Evolutionary conservation across 1,140 invertebrate species (phyloP).

Genomic region (Zaprionus kolodkinae): DNA sequence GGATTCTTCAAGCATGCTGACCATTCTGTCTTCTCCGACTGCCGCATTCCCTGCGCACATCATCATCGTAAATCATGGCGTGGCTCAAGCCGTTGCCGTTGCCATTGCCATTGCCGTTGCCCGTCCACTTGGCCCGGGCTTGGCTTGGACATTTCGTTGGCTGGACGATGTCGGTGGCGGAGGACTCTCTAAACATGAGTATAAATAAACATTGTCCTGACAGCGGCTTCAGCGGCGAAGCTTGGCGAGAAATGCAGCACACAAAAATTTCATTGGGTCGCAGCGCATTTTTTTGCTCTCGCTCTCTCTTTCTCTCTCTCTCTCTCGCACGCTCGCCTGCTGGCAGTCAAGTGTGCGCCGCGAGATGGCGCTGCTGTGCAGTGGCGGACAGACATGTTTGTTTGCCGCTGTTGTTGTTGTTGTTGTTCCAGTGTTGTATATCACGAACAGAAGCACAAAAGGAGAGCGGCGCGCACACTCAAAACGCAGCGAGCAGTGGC

Average conservation of each 20-base stretch:
- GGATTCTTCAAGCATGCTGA: too few species aligned
- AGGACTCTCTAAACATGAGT: conserved; percentile 76
- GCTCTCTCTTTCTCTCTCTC: not conserved
- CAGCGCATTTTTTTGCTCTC: conserved; percentile 16
- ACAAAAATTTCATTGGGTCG: conserved; percentile 74
- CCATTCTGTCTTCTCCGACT: conserved; percentile 19
- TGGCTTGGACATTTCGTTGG: conserved; percentile 52
- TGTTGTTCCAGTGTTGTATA: conserved; percentile 43
- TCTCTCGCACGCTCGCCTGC: conserved; percentile 41
- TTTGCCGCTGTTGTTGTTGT: not conserved
- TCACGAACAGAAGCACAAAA: conserved; percentile 40
- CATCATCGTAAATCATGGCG: conserved; percentile 82
- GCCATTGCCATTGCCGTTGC: conserved; percentile 42
- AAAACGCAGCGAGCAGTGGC: not conserved
- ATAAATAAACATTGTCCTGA: conserved; percentile 76
- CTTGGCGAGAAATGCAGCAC: conserved; percentile 55
- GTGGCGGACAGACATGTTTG: not conserved
- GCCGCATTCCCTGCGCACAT: conserved; percentile 69
- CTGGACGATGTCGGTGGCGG: conserved; percentile 3
- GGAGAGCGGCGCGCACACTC: conserved; percentile 49
- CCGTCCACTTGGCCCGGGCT: conserved; percentile 31
- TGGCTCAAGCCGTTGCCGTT: conserved; percentile 55
- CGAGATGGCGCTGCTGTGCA: conserved; percentile 44
- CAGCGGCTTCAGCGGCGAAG: conserved; percentile 47
- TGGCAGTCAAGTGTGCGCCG: conserved; percentile 55